These are phyloP conservation scores for Odobenus rosmarus DNA, from an alignment of 2,113 vertebrate genomes.

Conservation along the genomic window DNA sequence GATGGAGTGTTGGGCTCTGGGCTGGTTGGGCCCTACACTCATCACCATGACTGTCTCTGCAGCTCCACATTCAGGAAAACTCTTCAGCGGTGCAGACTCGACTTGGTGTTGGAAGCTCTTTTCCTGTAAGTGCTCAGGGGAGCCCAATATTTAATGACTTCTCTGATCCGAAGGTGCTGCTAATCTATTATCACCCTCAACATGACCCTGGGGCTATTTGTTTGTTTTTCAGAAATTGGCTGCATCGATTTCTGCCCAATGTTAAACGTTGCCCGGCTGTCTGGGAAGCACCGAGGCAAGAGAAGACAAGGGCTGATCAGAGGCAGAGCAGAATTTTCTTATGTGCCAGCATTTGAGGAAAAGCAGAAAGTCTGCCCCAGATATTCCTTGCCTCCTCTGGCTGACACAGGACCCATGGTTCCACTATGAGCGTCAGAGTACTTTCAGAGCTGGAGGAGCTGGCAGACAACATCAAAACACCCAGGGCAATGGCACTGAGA, in stretches of 20 bases:
- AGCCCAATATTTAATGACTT: background rate
- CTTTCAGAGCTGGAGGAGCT: background rate
- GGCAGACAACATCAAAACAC: background rate
- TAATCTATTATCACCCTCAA: slow-evolving; percentile 49
- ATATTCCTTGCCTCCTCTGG: background rate
- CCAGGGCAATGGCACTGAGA: background rate
- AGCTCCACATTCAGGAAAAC: background rate
- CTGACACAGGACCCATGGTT: background rate
- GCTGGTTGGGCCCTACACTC: rapidly evolving
- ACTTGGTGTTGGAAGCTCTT: background rate
- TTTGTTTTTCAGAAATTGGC: slow-evolving; percentile 63
- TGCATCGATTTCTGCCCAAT: slow-evolving; percentile 39
- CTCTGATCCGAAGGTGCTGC: background rate
- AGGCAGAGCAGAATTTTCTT: background rate
- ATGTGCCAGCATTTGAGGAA: background rate
- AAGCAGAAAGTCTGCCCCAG: background rate
- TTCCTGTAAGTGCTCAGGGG: background rate
- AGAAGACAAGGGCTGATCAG: background rate
- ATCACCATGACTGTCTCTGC: background rate
- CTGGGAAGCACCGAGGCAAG: background rate
- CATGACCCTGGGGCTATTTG: background rate
- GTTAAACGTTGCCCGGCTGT: background rate
- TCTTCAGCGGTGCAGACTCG: background rate
- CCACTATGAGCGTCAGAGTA: background rate
- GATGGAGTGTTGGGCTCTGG: background rate